Evolutionary conservation across 2,113 vertebrate genomes (phyloP), one percentile per base, ranked within the genome.

Genomic region (Oreochromis tanganicae): DNA sequence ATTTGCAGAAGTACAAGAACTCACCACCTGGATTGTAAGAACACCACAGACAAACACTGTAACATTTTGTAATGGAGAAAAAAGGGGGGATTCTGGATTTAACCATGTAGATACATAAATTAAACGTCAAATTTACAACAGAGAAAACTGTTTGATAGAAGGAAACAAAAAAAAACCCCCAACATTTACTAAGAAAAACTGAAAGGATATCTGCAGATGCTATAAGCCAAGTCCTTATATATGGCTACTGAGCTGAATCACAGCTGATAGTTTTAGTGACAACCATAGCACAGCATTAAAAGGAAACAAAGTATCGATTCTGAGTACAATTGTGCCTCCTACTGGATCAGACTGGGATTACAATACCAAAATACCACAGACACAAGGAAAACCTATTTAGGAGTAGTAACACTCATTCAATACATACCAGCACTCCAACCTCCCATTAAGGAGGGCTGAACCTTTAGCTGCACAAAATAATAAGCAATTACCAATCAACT

Each of bases 321-420:
- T 55, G 12, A 32, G 63, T 55, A 3, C 54, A 84, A 90, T 29
- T 29, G 46, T 63, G 71, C 92, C 93, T 16, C 90, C 85, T 29
- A 85, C 55, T 91, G 93, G 87, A 68, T 85, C 5, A 48, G 1
- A 82, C 52, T 19, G 38, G 54, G 48, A 85, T 84, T 11, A 87
- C 78, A 86, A 82, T 19, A 38, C 24, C 46, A 9, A 84, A 12
- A n/a, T 16, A 55, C 27, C 11, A 52, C 6, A 81, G 59, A 52
- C 9, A 7, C 6, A 48, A 52, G 9, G 14, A 71, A 34, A 83
- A 83, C 21, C 8, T 43, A 29, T 79, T 87, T 73, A 8, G 29
- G 4, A 32, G 21, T 11, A 57, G 11, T 56, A 19, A 1, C 57
- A 14, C 12, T 73, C 11, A n/a, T 17, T 54, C 4, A 54, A 54